These are phyloP conservation scores for Gonioctena quinquepunctata DNA, from an alignment of 1,140 invertebrate species.

Conservation along the genomic window DNA sequence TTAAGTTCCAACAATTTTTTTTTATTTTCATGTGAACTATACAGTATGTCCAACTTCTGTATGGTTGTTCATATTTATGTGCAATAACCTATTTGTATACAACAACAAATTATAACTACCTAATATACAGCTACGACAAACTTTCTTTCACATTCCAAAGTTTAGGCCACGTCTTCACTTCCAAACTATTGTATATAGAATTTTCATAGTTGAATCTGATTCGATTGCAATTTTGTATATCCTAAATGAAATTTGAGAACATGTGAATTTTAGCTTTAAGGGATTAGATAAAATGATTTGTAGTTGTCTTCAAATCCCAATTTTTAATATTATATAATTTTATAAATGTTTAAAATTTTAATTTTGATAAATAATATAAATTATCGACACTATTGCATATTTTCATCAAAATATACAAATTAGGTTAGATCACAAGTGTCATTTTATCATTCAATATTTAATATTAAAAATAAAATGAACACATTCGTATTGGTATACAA, in stretches of 20 bases:
- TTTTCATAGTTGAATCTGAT: background rate
- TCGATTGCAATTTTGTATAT: constrained; percentile 19
- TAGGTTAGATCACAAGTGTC: no score
- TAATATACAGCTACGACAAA: background rate
- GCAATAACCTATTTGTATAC: constrained; percentile 2
- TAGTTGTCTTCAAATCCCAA: constrained; percentile 27
- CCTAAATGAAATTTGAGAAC: constrained; percentile 20
- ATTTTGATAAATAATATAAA: no score
- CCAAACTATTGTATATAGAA: background rate
- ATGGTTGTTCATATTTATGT: background rate
- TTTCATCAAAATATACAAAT: no score
- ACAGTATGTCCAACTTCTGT: no score
- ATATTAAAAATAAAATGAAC: no score
- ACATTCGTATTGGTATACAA: no score
- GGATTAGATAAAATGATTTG: constrained; percentile 28
- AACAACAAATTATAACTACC: constrained; percentile 16
- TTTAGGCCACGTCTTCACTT: background rate
- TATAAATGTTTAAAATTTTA: no score
- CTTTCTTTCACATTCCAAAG: background rate
- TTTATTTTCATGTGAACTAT: background rate
- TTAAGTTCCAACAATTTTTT: background rate
- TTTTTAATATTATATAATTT: no score
- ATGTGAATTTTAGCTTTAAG: constrained; percentile 22
- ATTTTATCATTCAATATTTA: no score
- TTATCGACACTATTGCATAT: no score